phyloP scores from a whole-genome alignment of 2,888 invertebrate genomes.

The Aphidoletes aphidimyza region DNA sequence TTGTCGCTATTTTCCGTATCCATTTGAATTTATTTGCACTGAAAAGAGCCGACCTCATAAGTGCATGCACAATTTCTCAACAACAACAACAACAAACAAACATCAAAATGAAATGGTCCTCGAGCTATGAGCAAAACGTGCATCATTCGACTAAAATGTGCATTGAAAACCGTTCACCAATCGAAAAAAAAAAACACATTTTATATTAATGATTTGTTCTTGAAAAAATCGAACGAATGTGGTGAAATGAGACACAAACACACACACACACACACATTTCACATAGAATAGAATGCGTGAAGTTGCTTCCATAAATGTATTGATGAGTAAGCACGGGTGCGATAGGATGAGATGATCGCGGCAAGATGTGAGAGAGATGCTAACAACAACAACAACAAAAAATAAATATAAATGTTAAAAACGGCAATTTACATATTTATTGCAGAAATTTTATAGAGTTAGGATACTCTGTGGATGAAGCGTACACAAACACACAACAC shows the following conservation, averaged over 20 bases:
- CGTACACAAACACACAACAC: background rate
- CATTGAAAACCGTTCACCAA: slow-evolving; percentile 25
- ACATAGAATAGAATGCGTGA: no score
- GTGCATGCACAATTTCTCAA: no score
- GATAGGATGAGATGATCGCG: no score
- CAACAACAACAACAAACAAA: background rate
- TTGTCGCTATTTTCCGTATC: background rate
- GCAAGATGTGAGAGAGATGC: background rate
- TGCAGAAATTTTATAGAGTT: background rate
- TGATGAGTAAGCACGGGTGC: no score
- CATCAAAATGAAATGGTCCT: background rate
- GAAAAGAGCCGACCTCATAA: background rate
- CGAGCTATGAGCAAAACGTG: background rate
- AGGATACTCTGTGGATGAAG: background rate
- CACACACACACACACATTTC: no score
- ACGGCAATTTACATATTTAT: slow-evolving; percentile 36
- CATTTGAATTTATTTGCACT: background rate
- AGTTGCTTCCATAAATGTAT: no score
- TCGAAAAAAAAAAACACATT: slow-evolving; percentile 34
- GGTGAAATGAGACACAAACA: no score
- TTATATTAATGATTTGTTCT: slow-evolving; percentile 30
- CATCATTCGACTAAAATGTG: background rate
- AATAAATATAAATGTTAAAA: background rate
- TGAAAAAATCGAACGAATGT: background rate
- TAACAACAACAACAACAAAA: background rate